Base-by-base conservation (phyloP, 1,140 invertebrate genomes). In the Heliothis virescens region DNA sequence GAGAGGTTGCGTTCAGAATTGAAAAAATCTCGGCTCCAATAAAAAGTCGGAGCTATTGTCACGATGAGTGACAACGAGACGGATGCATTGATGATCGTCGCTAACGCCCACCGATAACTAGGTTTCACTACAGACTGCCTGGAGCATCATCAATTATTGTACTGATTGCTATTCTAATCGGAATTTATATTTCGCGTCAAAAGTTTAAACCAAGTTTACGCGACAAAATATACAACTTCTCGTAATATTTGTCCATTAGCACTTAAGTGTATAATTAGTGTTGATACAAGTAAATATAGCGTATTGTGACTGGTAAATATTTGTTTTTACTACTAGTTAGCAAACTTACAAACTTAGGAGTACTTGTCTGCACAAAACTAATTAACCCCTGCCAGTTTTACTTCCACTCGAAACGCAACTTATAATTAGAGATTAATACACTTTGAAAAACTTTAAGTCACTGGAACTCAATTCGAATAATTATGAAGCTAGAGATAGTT, bases 161-260 rank as follows among this genome's bases (percentile, higher is more conserved):
- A 41, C 34, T 7, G 5, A 5, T 7, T 34, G 9, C 34, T 9
- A 41, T 41, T 41, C 5, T 41, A 9, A 41, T 41, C 34, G 9
- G 34, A 41, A 41, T 41, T 41, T 5, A 9, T 41, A 41, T 41
- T 9, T 41, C 13, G 11, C 34, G 15, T 11, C 21, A 57, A 57
- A 15, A 65, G 34, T 47, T 65, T 47, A n/a, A 41, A 47, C 34
- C 3, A 41, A 0, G 34, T 12, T 16, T 41, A 1, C 1, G 29
- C 3, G 29, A 16, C 9, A 47, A 74, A 26, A 50, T 16, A 63
- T n/a, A n/a, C 15, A 67, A 15, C 7, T 18, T 9, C 3, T 3
- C 67, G 50, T 26, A 74, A 60, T 74, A 60, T 74, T 74, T 74
- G 72, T 18, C 72, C 41, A 74, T 74, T 74, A 74, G 13, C 72